phyloP scores from a whole-genome alignment of 2,113 vertebrate species.

The Dromas ardeola region DNA sequence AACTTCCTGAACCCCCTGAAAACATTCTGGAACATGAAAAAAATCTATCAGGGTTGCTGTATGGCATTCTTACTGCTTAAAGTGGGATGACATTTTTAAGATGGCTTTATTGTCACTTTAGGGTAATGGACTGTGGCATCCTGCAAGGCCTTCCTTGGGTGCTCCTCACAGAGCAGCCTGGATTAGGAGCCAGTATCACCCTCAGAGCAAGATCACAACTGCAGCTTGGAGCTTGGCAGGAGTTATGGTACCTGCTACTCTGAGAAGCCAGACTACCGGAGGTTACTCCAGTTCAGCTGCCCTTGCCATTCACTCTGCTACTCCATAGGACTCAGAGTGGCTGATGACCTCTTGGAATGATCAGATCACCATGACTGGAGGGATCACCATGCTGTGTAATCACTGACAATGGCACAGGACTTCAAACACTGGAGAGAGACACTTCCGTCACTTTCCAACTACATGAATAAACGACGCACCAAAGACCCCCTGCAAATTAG shows the following conservation, averaged over 20 bases:
- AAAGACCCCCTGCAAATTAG: neutral
- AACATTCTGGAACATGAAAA: neutral
- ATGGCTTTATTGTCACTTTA: neutral
- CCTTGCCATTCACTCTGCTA: neutral
- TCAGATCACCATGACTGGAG: neutral
- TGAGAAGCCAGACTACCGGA: neutral
- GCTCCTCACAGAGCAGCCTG: neutral
- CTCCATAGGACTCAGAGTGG: neutral
- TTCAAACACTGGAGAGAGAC: neutral
- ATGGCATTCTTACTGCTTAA: rapidly evolving
- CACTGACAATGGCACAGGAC: neutral
- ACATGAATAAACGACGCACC: neutral
- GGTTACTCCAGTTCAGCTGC: neutral
- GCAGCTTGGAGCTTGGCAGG: neutral
- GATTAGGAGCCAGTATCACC: neutral
- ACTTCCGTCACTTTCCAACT: neutral
- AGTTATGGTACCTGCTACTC: neutral
- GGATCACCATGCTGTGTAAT: neutral
- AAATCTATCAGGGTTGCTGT: neutral
- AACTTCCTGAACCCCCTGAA: neutral
- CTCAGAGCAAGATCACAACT: neutral
- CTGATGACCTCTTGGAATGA: neutral
- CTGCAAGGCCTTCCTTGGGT: neutral
- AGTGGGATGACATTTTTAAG: neutral
- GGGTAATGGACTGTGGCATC: neutral